Base-by-base conservation (phyloP, 2,797 vertebrate species). In the Ceyx erithaca region DNA sequence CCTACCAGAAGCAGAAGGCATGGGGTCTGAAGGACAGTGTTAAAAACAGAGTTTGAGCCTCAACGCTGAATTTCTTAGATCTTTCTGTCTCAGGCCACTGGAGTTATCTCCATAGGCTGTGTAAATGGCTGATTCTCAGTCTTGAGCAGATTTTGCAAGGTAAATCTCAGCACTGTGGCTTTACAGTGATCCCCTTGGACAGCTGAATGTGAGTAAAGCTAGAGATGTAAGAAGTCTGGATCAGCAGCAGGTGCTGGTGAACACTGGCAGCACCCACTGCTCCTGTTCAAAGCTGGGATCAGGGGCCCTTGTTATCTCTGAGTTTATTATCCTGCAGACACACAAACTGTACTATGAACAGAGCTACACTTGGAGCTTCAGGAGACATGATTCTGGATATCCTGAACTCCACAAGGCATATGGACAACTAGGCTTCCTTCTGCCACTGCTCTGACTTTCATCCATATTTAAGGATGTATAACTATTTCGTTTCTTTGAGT, bases 131-230 rank as follows among this genome's bases (percentile, higher is more conserved):
- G 67, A 87, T 63, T 81, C 89, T 79, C 71, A 72, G 62, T 66
- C 79, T 83, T 93, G 94, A 96, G 85, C 71, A 90, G 81, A 88
- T 90, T 91, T 95, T 96, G 89, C 94, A 93, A 93, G 89, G 93
- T 72, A 95, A 94, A 94, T 72, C 86, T 95, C 93, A 86, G 93
- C 76, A 70, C 16, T 18, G 43, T 71, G 81, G 94, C 95, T 97
- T 97, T 96, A 93, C 28, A 4, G 64, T 95, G 95, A 97, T 97
- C 93, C 71, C 30, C 90, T 92, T 93, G 59, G 80, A 97, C 94
- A 77, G 85, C 43, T 93, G 92, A 94, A 87, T 78, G 76, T 87
- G 93, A 97, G 77, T 77, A 84, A 89, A 90, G 83, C 58, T 90
- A 80, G 83, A 94, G 75, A 86, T 87, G 70, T 93, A 94, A 96